Evolutionary conservation across 2,797 vertebrate genomes (phyloP), one percentile per base, ranked within the genome.

Genomic region (Ceryle rudis): DNA sequence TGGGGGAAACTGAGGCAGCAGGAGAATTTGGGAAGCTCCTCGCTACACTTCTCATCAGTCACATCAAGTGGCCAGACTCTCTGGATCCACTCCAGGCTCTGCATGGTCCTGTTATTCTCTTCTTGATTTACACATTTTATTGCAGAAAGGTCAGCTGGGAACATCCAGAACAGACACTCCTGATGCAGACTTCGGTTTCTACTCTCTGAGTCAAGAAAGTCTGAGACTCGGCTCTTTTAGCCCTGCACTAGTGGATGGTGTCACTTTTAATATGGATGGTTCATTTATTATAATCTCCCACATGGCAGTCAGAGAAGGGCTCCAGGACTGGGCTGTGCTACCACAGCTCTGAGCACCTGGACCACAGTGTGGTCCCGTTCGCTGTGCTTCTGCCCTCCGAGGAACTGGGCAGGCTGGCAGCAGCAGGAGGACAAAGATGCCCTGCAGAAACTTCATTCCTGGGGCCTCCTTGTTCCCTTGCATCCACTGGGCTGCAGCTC

Each of bases 401-500:
- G 29, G 66, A n/a, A 18, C 28, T 2, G 1, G n/a, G 33, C 39
- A 52, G 28, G 28, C 46, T 60, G 52, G 69, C 18, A 25, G 55
- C 33, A 31, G 37, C 22, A 72, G n/a, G n/a, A 78, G 29, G 46
- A 35, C 7, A 14, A 13, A 20, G 46, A 12, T n/a, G 35, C 15
- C 26, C 35, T 0, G 2, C 9, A 23, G 23, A 52, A 16, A 44
- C 28, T 39, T 65, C 0, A 2, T 15, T 51, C 42, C 49, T 25
- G 31, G 31, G 57, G 37, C 22, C 19, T 22, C 33, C 22, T 2
- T 3, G 15, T 78, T 10, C 18, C 42, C 19, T 69, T 1, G 5
- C 22, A 20, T n/a, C 5, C 10, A 28, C 31, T 0, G 4, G 26
- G 23, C 37, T 58, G n/a, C 51, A 46, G 37, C 49, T 70, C 64